These are phyloP conservation scores for Crepidodera aurea DNA, from an alignment of 2,888 invertebrate species.

Conservation along the genomic window DNA sequence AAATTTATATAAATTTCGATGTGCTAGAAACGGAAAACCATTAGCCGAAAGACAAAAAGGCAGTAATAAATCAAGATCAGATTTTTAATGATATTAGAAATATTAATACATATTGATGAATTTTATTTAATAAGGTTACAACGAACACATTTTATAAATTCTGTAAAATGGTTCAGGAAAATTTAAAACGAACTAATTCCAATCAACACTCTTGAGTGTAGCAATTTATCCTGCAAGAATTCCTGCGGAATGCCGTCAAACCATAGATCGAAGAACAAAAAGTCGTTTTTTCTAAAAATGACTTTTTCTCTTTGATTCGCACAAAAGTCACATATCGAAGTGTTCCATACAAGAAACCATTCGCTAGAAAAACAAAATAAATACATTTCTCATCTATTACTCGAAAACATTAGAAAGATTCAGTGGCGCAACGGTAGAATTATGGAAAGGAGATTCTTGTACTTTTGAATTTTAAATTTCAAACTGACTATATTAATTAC, in stretches of 20 bases:
- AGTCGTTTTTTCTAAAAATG: slow-evolving; percentile 25
- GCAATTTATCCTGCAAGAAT: slow-evolving; percentile 15
- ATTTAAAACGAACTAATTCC: slow-evolving; percentile 5
- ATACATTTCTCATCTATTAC: slow-evolving; percentile 23
- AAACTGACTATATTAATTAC: too few relatives aligned
- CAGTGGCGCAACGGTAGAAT: neutral
- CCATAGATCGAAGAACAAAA: slow-evolving; percentile 17
- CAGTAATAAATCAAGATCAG: too few relatives aligned
- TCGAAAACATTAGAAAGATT: slow-evolving; percentile 14
- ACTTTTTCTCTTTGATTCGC: slow-evolving; percentile 25
- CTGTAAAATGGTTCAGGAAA: too few relatives aligned
- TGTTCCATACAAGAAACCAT: slow-evolving; percentile 17
- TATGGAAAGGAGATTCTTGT: too few relatives aligned
- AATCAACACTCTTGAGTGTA: slow-evolving; percentile 15
- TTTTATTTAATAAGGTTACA: too few relatives aligned
- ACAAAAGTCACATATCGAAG: slow-evolving; percentile 27
- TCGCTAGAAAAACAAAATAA: slow-evolving; percentile 14
- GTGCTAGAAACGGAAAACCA: too few relatives aligned
- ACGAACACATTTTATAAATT: too few relatives aligned
- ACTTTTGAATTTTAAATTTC: too few relatives aligned
- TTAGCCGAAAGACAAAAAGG: too few relatives aligned
- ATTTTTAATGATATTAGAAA: too few relatives aligned
- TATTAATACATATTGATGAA: too few relatives aligned
- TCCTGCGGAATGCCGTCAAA: slow-evolving; percentile 20
- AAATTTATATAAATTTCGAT: too few relatives aligned